These are phyloP conservation scores for Pogonus chalceus DNA, from an alignment of 1,140 invertebrate species.

Conservation along the genomic window DNA sequence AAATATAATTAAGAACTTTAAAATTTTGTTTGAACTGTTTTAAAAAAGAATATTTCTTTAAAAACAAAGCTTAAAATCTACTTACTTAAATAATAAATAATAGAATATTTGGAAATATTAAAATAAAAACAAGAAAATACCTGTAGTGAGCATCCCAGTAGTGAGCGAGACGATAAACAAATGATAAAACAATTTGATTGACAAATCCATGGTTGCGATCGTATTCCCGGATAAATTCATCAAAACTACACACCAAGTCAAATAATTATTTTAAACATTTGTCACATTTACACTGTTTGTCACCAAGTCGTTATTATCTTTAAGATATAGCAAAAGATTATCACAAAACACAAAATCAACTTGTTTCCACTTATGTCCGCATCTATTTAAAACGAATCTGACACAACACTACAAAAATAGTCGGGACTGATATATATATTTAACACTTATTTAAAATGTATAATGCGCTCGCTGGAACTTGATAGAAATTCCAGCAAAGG, in stretches of 20 bases:
- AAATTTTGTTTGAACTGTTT: no score
- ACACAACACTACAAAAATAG: conserved; percentile 4
- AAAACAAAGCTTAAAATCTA: no score
- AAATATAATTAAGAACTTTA: no score
- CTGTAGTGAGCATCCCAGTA: not conserved
- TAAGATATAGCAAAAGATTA: not conserved
- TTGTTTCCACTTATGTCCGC: not conserved
- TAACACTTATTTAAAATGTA: not conserved
- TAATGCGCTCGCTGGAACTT: no score
- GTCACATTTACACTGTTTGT: not conserved
- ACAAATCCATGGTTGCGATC: not conserved
- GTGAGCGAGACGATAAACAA: not conserved
- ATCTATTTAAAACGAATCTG: not conserved
- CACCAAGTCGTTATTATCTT: not conserved
- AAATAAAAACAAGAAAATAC: no score
- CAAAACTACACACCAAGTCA: not conserved
- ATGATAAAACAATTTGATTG: not conserved
- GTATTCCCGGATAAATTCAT: not conserved
- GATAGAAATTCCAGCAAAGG: no score
- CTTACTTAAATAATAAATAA: no score
- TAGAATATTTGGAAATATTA: no score
- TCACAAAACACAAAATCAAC: not conserved
- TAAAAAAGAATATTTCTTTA: no score
- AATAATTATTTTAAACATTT: not conserved
- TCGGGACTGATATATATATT: no score